Evolutionary conservation across 1,140 invertebrate species (phyloP).

Genomic region (Portunus trituberculatus): DNA sequence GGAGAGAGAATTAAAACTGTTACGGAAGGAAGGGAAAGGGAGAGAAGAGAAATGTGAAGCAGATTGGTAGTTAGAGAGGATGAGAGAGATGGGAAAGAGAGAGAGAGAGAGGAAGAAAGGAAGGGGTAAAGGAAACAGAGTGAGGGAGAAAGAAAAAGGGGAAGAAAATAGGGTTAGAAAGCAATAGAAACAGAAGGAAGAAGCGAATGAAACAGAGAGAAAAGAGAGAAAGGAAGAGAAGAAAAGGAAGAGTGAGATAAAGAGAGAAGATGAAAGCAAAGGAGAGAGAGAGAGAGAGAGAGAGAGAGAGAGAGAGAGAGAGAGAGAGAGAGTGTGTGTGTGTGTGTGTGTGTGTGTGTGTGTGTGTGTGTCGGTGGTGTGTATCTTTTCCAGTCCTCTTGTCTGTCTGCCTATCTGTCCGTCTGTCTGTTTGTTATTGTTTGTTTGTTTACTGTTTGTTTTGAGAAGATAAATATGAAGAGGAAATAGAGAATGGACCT

Average conservation of each 20-base stretch:
- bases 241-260: neutral
- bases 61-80: too few species aligned
- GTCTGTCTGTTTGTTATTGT: neutral
- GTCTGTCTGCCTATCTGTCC: neutral
- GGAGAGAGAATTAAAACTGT: too few species aligned
- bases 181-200: neutral
- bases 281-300: neutral
- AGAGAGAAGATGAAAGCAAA: neutral
- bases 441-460: neutral
- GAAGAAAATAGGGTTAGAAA: too few species aligned
- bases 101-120: too few species aligned
- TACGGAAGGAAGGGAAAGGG: too few species aligned
- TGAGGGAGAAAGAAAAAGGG: too few species aligned
- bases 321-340: neutral
- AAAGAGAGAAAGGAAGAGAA: neutral
- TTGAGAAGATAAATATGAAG: too few species aligned
- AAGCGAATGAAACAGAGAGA: neutral
- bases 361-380: constrained; percentile 27
- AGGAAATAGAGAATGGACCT: too few species aligned
- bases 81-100: too few species aligned
- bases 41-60: too few species aligned
- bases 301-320: neutral
- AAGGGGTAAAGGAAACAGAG: too few species aligned
- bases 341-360: neutral
- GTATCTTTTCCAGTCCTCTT: neutral